These are phyloP conservation scores for Listronotus oregonensis DNA, from an alignment of 1,140 invertebrate species.

Conservation along the genomic window DNA sequence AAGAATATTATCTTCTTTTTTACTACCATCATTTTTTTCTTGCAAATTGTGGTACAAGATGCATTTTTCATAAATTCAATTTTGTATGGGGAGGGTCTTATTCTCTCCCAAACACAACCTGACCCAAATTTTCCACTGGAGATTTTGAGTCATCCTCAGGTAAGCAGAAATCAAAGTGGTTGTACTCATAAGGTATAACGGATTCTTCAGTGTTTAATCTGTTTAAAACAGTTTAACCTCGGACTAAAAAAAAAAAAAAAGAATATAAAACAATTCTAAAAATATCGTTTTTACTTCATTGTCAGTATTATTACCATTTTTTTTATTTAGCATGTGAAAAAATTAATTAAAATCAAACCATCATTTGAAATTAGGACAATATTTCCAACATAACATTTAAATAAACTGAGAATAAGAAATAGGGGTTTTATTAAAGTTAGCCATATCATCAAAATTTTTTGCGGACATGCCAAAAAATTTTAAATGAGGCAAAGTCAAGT, in stretches of 20 bases:
- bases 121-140: slow-evolving; percentile 98
- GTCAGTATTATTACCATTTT: too few species aligned
- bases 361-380: too few species aligned
- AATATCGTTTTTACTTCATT: too few species aligned
- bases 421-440: too few species aligned
- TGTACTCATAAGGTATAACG: slow-evolving; percentile 97
- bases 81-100: slow-evolving; percentile 88
- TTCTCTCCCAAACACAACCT: slow-evolving; percentile 99
- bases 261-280: too few species aligned
- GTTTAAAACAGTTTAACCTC: slow-evolving; percentile 89
- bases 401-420: too few species aligned
- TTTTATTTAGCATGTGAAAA: too few species aligned
- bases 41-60: slow-evolving; percentile 74
- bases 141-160: slow-evolving; percentile 70
- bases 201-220: slow-evolving; percentile 95
- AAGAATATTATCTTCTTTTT: slow-evolving; percentile 69
- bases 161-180: slow-evolving; percentile 94
- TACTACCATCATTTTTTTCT: slow-evolving; percentile 75
- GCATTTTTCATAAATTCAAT: slow-evolving; percentile 75
- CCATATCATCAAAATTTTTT: too few species aligned
- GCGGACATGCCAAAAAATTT: too few species aligned
- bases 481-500: too few species aligned
- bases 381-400: too few species aligned
- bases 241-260: slow-evolving; percentile 67
- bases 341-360: too few species aligned